Evolutionary conservation across 2,113 vertebrate species (phyloP).

Genomic region (Hoplias malabaricus): DNA sequence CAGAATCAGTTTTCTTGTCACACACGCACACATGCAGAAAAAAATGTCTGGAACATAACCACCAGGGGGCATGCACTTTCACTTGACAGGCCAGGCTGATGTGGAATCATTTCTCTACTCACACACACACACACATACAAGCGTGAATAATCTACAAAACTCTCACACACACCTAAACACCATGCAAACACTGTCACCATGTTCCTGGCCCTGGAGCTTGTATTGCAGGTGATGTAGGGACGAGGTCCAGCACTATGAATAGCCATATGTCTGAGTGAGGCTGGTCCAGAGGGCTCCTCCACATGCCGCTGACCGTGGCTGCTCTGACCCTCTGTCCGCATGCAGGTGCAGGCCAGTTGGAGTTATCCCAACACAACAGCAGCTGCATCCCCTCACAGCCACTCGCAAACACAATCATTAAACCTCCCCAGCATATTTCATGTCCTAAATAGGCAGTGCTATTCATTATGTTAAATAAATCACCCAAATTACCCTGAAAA

Average conservation of each 20-base stretch:
- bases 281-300: constrained; percentile 19
- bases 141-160: neutral
- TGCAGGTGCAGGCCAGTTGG: constrained; percentile 31
- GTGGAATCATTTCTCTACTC: neutral
- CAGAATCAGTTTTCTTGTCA: constrained; percentile 4
- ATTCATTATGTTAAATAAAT: constrained; percentile 16
- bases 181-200: neutral
- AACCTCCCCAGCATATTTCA: neutral
- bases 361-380: constrained; percentile 14
- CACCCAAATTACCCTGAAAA: neutral
- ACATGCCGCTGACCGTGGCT: constrained; percentile 13
- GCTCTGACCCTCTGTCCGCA: constrained; percentile 12
- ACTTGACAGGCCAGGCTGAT: neutral
- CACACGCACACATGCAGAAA: neutral
- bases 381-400: constrained; percentile 1
- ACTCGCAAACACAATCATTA: constrained; percentile 24
- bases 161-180: neutral
- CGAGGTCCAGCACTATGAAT: constrained; percentile 16
- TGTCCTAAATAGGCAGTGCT: constrained; percentile 10
- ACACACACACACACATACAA: neutral
- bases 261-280: constrained; percentile 43
- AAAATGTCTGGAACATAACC: neutral
- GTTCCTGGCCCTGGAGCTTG: neutral
- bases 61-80: constrained; percentile 4
- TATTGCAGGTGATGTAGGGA: constrained; percentile 19